phyloP scores from a whole-genome alignment of 1,140 invertebrate genomes.

The Calycopis cecrops region DNA sequence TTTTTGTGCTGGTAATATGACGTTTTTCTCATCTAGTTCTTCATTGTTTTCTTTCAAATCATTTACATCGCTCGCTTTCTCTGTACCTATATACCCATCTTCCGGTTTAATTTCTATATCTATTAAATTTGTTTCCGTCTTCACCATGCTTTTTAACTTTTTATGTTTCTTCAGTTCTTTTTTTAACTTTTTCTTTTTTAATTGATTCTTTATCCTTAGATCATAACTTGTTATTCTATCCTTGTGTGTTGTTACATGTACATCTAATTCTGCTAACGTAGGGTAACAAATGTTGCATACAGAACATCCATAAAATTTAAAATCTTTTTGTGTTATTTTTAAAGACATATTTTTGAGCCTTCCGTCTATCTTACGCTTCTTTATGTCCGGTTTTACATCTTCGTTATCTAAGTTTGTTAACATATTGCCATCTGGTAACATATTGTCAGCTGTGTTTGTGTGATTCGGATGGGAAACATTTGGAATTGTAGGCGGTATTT shows the following conservation, averaged over 20 bases:
- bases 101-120: slow-evolving; percentile 59
- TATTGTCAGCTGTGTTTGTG: background rate
- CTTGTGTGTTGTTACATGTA: slow-evolving; percentile 53
- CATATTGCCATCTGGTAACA: too few relatives aligned
- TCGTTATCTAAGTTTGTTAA: background rate
- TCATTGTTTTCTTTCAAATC: slow-evolving; percentile 8
- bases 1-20: background rate
- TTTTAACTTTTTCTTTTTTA: slow-evolving; percentile 49
- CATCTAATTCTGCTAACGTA: slow-evolving; percentile 42
- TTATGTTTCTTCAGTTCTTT: slow-evolving; percentile 53
- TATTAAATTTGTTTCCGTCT: slow-evolving; percentile 32
- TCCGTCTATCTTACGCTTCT: slow-evolving; percentile 33
- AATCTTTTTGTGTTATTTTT: slow-evolving; percentile 53
- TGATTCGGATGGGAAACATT: background rate
- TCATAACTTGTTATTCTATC: slow-evolving; percentile 58
- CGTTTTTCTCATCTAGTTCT: slow-evolving; percentile 3
- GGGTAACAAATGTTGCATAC: slow-evolving; percentile 54
- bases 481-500: background rate
- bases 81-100: slow-evolving; percentile 58
- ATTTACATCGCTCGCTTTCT: slow-evolving; percentile 33
- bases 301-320: slow-evolving; percentile 56
- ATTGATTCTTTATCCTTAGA: slow-evolving; percentile 49
- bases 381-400: slow-evolving; percentile 25
- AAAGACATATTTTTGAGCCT: slow-evolving; percentile 46
- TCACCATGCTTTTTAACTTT: slow-evolving; percentile 38